Evolutionary conservation across 35 echinoderm and acorn worm species (phyloP).

Genomic region (Hemicentrotus pulcherrimus): DNA sequence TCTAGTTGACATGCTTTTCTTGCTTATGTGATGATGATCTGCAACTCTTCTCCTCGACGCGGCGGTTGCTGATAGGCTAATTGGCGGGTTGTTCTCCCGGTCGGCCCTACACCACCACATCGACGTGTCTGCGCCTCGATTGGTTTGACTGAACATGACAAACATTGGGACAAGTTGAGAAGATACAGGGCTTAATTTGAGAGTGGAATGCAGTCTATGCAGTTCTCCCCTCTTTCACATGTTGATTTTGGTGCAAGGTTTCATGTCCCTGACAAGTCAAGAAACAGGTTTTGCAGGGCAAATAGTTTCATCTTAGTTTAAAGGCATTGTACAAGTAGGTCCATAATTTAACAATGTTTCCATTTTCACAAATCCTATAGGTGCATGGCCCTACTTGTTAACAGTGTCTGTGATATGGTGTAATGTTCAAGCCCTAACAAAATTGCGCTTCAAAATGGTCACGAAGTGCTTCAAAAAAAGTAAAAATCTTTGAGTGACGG

Average conservation of each 20-base stretch:
- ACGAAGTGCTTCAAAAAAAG: no score
- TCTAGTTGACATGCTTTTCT: not conserved
- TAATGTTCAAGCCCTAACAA: no score
- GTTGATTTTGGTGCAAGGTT: not conserved
- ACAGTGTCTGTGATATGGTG: no score
- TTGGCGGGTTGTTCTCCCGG: not conserved
- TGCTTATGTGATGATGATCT: not conserved
- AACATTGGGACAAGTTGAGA: not conserved
- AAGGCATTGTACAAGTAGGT: no score
- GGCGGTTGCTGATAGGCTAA: not conserved
- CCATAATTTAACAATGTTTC: no score
- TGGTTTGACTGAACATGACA: conserved; percentile 11
- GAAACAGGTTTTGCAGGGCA: not conserved
- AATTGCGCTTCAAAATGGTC: no score
- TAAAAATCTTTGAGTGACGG: no score
- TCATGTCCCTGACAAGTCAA: not conserved
- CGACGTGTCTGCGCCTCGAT: not conserved
- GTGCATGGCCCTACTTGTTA: no score
- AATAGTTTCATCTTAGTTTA: not conserved
- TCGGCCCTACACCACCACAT: not conserved
- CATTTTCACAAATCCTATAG: no score
- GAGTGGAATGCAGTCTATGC: not conserved
- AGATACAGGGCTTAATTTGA: not conserved
- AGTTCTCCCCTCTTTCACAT: not conserved
- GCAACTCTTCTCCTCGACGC: not conserved